These are phyloP conservation scores for Callocephalon fimbriatum DNA, from an alignment of 2,113 vertebrate species.

Conservation along the genomic window DNA sequence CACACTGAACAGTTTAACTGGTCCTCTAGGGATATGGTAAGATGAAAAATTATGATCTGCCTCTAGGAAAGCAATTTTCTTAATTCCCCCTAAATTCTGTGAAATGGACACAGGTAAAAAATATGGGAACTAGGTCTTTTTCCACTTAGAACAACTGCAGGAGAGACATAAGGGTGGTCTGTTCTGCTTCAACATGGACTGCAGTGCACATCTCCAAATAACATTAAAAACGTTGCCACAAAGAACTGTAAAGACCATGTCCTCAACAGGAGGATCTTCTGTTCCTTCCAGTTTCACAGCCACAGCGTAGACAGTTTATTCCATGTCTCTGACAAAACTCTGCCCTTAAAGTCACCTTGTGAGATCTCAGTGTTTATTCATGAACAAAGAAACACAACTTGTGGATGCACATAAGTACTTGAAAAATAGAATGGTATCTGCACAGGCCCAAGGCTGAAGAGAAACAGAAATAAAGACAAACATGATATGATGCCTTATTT, in stretches of 20 bases:
- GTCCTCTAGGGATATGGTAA: not conserved
- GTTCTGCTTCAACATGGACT: not conserved
- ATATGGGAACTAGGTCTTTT: accelerated
- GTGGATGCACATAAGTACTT: not conserved
- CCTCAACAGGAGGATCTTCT: not conserved
- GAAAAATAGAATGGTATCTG: not conserved
- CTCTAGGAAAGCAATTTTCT: not conserved
- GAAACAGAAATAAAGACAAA: not conserved
- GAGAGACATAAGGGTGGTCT: not conserved
- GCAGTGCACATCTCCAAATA: not conserved
- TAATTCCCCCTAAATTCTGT: not conserved
- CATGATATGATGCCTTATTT: not conserved
- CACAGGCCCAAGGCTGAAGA: not conserved
- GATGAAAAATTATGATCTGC: not conserved
- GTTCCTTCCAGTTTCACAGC: not conserved
- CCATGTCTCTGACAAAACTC: not conserved
- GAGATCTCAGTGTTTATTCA: not conserved
- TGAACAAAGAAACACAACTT: not conserved
- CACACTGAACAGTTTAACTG: not conserved
- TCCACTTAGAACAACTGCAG: not conserved
- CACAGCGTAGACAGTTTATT: not conserved
- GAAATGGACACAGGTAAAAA: not conserved
- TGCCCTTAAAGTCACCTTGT: not conserved
- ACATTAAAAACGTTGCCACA: not conserved
- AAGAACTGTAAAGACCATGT: not conserved